Conservation (phyloP, 2,113 vertebrate species). For the Morphnarchus princeps region DNA sequence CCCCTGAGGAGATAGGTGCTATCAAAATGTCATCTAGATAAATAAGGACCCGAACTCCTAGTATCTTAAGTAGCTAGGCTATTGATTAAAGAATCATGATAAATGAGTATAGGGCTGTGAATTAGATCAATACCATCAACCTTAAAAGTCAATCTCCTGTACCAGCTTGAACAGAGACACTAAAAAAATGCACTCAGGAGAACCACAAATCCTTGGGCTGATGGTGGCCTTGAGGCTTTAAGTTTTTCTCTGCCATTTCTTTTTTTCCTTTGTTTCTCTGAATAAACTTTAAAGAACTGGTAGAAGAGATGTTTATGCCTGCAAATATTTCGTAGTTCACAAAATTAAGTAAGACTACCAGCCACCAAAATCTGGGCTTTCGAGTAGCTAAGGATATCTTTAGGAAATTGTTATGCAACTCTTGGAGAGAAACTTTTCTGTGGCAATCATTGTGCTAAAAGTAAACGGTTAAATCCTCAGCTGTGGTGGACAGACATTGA, state of each 20-base stretch:
- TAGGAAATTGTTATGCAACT: not conserved
- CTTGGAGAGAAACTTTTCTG: not conserved
- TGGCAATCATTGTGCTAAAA: not conserved
- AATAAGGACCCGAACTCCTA: constrained; percentile 35
- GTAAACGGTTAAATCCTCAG: not conserved
- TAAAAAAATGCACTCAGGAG: constrained; percentile 47
- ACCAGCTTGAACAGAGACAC: constrained; percentile 42
- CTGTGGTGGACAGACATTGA: not conserved
- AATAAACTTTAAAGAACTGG: not conserved
- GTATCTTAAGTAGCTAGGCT: constrained; percentile 51
- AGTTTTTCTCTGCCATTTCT: not conserved
- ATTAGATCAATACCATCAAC: constrained; percentile 59
- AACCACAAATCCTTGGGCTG: constrained; percentile 49
- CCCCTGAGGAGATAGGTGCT: constrained; percentile 13
- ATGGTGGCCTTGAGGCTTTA: constrained; percentile 16
- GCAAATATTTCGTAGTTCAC: not conserved
- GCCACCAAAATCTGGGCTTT: not conserved
- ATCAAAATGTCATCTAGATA: constrained; percentile 54
- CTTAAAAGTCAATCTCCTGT: constrained; percentile 63
- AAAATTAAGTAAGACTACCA: not conserved
- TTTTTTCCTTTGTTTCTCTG: not conserved
- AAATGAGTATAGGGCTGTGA: constrained; percentile 49
- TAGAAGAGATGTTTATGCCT: not conserved
- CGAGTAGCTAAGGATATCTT: not conserved
- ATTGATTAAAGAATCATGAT: constrained; percentile 68